phyloP scores from a whole-genome alignment of 2,888 invertebrate species.

The Ectemnius continuus region DNA sequence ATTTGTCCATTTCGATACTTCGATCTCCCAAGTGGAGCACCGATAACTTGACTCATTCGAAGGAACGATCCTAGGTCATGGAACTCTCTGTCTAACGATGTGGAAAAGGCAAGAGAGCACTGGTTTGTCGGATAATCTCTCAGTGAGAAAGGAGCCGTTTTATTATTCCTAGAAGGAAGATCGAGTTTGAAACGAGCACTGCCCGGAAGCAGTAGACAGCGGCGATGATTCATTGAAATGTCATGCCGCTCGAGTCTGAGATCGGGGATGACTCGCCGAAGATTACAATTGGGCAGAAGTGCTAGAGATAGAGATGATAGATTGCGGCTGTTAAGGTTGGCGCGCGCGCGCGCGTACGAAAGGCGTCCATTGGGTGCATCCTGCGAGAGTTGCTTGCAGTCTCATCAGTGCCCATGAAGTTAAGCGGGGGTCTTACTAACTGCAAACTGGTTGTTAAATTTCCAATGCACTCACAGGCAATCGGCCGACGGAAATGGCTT shows the following conservation, averaged over 20 bases:
- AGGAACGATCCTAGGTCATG: too few relatives aligned
- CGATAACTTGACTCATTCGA: too few relatives aligned
- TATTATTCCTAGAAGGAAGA: too few relatives aligned
- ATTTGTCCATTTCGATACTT: too few relatives aligned
- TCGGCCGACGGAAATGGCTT: constrained; percentile 61
- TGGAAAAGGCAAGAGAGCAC: too few relatives aligned
- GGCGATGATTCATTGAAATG: background rate
- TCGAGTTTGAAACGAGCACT: too few relatives aligned
- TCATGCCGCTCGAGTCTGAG: constrained; percentile 9
- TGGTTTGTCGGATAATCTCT: too few relatives aligned
- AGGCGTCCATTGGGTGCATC: constrained; percentile 7
- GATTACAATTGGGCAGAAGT: constrained; percentile 17
- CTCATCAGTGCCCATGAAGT: constrained; percentile 28
- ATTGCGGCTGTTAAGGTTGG: constrained; percentile 25
- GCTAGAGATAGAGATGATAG: constrained; percentile 23
- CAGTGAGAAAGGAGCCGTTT: too few relatives aligned
- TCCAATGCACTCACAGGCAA: constrained; percentile 54
- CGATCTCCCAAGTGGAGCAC: too few relatives aligned
- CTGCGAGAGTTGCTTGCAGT: constrained; percentile 22
- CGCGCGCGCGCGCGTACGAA: constrained; percentile 12
- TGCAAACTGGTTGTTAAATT: constrained; percentile 49
- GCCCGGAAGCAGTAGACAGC: too few relatives aligned
- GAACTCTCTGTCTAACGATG: too few relatives aligned
- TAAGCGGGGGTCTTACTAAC: constrained; percentile 25
- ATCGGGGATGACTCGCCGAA: constrained; percentile 15